Evolutionary conservation across 2,113 vertebrate genomes (phyloP), one percentile per base, ranked within the genome.

Genomic region (Bambusicola thoracicus): DNA sequence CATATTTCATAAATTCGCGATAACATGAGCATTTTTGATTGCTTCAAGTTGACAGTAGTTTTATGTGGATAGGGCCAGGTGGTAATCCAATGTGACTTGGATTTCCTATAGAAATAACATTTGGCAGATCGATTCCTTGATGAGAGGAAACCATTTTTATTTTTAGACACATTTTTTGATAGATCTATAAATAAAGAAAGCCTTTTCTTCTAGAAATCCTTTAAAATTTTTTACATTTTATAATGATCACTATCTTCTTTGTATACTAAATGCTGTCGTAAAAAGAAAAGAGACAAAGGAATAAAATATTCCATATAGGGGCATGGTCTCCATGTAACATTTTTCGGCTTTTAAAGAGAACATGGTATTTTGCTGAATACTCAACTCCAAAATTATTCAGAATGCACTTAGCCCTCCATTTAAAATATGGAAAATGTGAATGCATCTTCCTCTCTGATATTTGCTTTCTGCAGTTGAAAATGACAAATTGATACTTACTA

Each of bases 51-150:
- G 69, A 94, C 51, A 85, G 83, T 94, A 77, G 51, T 96, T 95
- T 97, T 96, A 75, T 21, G 89, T 97, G 95, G 85, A 93, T 94
- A 95, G 65, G 95, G 86, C 82, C 95, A 97, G 94, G 93, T 97
- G 94, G 94, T 96, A 97, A 97, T 96, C 96, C 87, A 94, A 94
- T 73, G 79, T 97, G 93, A 97, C 90, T 97, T 96, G 90, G 78
- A 94, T 96, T 98, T 98, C 89, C 95, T 95, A 91, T 95, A 97
- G 94, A 90, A 97, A 93, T 97, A 97, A 83, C 84, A 95, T 97
- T 97, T 97, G 96, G 87, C 94, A 98, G 96, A 97, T 97, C 96
- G 94, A 88, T 76, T 96, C 91, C 63, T 95, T 96, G 87, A 96
- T 97, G 93, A 96, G 88, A 97, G 87, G 73, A 91, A 96, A 96